A percentile compares a stretch with the other conserved stretches of the same genome.
Evolutionary conservation across 2,797 vertebrate species (phyloP).

Genomic region (Acanthiza pusilla): DNA sequence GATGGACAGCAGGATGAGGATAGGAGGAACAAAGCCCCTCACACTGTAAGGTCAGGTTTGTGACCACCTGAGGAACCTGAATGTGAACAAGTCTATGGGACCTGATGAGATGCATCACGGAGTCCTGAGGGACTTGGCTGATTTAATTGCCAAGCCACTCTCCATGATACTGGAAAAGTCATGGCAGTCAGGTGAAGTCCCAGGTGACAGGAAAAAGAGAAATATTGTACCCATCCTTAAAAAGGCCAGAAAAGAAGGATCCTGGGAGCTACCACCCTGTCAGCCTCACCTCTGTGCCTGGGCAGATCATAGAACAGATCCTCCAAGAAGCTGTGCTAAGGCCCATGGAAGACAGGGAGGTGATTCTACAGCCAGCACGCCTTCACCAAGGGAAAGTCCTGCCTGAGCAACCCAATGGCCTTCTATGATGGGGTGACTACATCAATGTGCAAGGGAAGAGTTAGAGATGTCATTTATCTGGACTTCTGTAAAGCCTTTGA

Average conservation of each 20-base stretch:
- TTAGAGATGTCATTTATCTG: neutral
- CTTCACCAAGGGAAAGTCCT: neutral
- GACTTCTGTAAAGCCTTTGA: neutral
- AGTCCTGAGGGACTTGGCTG: neutral
- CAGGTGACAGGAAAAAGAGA: neutral
- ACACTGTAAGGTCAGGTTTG: accelerated
- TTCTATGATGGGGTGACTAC: neutral
- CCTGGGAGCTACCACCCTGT: neutral
- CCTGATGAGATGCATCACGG: accelerated
- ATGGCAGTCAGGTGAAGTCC: neutral
- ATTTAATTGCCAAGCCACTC: neutral
- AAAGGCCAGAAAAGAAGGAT: neutral
- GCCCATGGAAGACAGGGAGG: neutral
- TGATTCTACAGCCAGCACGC: accelerated
- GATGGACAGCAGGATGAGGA: neutral
- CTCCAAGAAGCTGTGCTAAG: neutral
- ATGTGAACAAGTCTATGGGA: neutral
- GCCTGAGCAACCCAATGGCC: neutral
- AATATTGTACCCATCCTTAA: neutral
- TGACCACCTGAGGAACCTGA: neutral
- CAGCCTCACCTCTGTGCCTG: neutral
- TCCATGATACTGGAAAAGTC: neutral
- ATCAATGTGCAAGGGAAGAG: neutral
- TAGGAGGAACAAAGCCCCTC: neutral
- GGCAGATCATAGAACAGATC: neutral